Base-by-base conservation (phyloP, 2,888 invertebrate genomes). In the Rhingia rostrata region DNA sequence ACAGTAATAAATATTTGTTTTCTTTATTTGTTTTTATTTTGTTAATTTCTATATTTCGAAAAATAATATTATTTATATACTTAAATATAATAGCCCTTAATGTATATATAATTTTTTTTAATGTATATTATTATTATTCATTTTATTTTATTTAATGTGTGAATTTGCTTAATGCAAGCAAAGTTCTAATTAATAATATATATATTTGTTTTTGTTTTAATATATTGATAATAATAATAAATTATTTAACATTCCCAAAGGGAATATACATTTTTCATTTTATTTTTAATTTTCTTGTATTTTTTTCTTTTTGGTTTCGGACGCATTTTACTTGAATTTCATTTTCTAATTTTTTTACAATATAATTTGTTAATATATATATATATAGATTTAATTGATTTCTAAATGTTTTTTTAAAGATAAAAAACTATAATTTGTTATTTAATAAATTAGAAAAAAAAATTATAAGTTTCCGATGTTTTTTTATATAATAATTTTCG, bases 281-380 rank as follows among this genome's bases (percentile, higher is more conserved):
- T 56, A 22, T 63, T 32, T 32, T 82, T 58, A 43, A 51, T 41
- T 74, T 49, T 69, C 22, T 22, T 22, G 22, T 22, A 22, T 22
- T 22, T 22, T 22, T 2, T 22, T 22, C 43, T 14, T 61, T 58
- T 67, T 78, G 72, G 60, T 74, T 79, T 84, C 83, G 84, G 84
- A 84, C 84, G 84, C 84, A 80, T 69, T 84, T 84, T 66, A 84
- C 84, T 80, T 84, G 84, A 84, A 75, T 84, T 84, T 84, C 80
- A 84, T 84, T 84, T 84, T 84, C 80, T 80, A 80, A 80, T 66
- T 61, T 60, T 82, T 80, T 80, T 84, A 84, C 84, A 84, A 79
- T 84, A 79, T 64, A 73, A 7, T 39, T 60, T 47, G 73, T 39
- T 33, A 54, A 63, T 64, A 37, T 39, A 64, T 47, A 53, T 47